phyloP scores from a whole-genome alignment of 2,113 vertebrate species.

The Siphamia tubifer region DNA sequence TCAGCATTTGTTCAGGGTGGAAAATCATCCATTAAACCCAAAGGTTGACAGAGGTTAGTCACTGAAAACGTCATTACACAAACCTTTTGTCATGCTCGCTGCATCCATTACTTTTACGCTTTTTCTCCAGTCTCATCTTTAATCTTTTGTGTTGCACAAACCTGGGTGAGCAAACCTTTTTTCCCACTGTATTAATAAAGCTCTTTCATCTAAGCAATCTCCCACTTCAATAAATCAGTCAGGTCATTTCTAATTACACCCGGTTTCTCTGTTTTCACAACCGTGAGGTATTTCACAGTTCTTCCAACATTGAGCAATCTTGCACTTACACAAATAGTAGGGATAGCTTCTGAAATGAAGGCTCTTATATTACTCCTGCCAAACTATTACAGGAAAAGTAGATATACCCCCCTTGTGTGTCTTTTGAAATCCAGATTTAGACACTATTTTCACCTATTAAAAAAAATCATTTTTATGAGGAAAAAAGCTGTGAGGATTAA shows the following conservation, averaged over 20 bases:
- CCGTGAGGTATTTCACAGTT: background rate
- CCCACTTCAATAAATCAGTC: slow-evolving; percentile 47
- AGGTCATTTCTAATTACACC: background rate
- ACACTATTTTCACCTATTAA: too few relatives aligned
- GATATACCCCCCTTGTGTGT: too few relatives aligned
- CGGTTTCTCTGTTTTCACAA: slow-evolving; percentile 9
- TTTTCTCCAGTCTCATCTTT: background rate
- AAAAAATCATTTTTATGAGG: too few relatives aligned
- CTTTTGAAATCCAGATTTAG: too few relatives aligned
- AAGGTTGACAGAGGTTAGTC: slow-evolving; percentile 37
- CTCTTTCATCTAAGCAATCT: background rate
- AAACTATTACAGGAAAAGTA: background rate
- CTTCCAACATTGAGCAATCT: background rate
- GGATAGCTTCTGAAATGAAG: too few relatives aligned
- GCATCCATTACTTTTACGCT: slow-evolving; percentile 13
- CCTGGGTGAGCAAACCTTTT: background rate
- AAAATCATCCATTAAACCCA: background rate
- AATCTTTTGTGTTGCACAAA: slow-evolving; percentile 24
- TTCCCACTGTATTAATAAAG: background rate
- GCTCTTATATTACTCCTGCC: background rate
- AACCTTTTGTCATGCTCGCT: slow-evolving; percentile 38
- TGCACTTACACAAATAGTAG: background rate
- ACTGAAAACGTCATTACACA: slow-evolving; percentile 43
- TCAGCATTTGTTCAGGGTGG: slow-evolving; percentile 8
- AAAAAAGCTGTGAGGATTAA: too few relatives aligned